Base-by-base conservation (phyloP, 2,888 invertebrate species). In the Melieria omissa region DNA sequence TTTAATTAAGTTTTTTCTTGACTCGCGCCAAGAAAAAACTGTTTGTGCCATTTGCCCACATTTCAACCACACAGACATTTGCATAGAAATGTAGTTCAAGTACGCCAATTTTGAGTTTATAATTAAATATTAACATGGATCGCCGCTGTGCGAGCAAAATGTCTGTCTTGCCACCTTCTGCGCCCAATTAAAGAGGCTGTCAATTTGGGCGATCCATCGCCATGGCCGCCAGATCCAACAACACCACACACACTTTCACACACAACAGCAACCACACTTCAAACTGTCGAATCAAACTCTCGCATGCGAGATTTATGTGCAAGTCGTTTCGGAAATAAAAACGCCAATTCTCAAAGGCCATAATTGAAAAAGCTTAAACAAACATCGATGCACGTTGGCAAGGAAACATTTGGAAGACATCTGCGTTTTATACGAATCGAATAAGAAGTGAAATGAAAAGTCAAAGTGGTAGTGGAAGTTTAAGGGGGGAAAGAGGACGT, bases 401-500 rank as follows among this genome's bases (percentile, higher is more conserved):
- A 29, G 5, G 52, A 72, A 54, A 71, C 62, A 65, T 69, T 63
- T 71, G 65, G 55, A 62, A 68, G 76, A 77, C 83, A 82, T 82
- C 83, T 82, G 81, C 72, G 80, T 83, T 75, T 60, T 79, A 80
- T 83, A 79, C 61, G 44, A 61, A 44, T n/a, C 14, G 57, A 68
- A 8, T 46, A 55, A 16, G 65, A 65, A 71, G 58, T 49, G 47
- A 64, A 64, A 64, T 47, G 58, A 58, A 58, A 14, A 16, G 58
- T 10, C 58, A 29, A 41, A 58, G 14, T 12, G 41, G n/a, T n/a
- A 8, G 58, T 14, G 58, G 58, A 52, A 52, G 52, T 5, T n/a
- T 49, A 10, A 10, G 49, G 49, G 12, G 49, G n/a, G n/a, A n/a
- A n/a, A n/a, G n/a, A n/a, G n/a, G n/a, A n/a, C n/a, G n/a, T n/a